Conservation (phyloP, 2,113 vertebrate genomes). For the Hoplias malabaricus region DNA sequence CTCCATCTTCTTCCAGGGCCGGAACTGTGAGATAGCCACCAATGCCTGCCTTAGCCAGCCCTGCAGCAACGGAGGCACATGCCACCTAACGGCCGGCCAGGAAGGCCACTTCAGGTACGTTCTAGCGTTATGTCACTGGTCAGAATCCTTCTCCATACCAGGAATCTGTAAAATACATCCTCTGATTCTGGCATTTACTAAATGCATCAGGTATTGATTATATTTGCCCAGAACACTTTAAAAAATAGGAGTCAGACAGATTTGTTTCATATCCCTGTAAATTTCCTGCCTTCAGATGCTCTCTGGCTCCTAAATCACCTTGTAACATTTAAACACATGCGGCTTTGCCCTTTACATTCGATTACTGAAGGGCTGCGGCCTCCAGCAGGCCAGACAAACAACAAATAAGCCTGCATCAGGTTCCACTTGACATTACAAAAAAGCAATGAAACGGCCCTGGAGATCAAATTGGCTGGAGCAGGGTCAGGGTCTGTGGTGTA, state of each 20-base stretch:
- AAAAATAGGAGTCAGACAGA: constrained; percentile 24
- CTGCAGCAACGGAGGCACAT: constrained; percentile 89
- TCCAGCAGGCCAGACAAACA: constrained; percentile 10
- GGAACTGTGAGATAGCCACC: constrained; percentile 85
- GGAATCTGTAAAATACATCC: not conserved
- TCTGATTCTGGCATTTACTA: constrained; percentile 10
- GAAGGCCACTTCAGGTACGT: constrained; percentile 90
- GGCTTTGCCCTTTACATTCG: constrained; percentile 38
- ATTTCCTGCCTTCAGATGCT: constrained; percentile 19
- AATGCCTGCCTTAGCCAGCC: constrained; percentile 91
- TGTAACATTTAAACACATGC: constrained; percentile 41
- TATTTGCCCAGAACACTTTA: constrained; percentile 15
- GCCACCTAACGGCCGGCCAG: constrained; percentile 81
- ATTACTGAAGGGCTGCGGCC: constrained; percentile 23
- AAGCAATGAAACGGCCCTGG: constrained; percentile 24
- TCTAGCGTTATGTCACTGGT: not conserved
- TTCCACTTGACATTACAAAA: constrained; percentile 40
- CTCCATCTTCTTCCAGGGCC: constrained; percentile 73
- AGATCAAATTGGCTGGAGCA: constrained; percentile 15
- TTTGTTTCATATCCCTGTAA: constrained; percentile 37
- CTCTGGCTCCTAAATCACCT: constrained; percentile 39
- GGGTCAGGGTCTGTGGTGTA: constrained; percentile 21
- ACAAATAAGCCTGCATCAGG: constrained; percentile 34
- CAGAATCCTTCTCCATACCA: not conserved
- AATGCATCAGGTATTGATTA: constrained; percentile 8